Evolutionary conservation across 2,797 vertebrate species (phyloP).

Genomic region (Gymnodraco acuticeps): DNA sequence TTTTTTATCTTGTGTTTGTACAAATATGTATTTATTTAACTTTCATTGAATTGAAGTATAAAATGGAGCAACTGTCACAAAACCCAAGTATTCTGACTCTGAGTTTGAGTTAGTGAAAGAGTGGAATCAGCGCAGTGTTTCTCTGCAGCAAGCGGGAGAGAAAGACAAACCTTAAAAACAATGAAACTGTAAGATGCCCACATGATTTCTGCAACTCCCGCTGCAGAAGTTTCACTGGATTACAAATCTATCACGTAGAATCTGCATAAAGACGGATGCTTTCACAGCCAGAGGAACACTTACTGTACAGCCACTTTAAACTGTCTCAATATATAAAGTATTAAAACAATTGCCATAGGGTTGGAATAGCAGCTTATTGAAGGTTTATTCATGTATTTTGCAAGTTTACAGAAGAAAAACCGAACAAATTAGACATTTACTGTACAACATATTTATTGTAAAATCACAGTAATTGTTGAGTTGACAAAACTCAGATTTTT

Average conservation of each 20-base stretch:
- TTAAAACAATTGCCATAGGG: background rate
- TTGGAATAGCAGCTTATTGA: background rate
- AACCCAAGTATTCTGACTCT: no score
- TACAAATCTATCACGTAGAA: background rate
- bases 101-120: background rate
- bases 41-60: no score
- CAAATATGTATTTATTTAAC: no score
- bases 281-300: background rate
- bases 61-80: no score
- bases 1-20: no score
- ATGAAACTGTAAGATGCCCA: background rate
- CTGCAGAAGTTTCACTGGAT: background rate
- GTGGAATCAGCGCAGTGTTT: background rate
- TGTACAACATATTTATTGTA: conserved; percentile 55
- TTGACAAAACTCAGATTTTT: background rate
- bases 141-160: background rate
- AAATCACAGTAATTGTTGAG: conserved; percentile 11
- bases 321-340: no score
- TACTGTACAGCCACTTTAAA: background rate
- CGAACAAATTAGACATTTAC: conserved; percentile 54
- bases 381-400: background rate
- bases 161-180: background rate
- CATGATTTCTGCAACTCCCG: background rate
- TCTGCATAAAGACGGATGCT: background rate
- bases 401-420: background rate